Evolutionary conservation across 1,140 invertebrate species (phyloP).

Genomic region (Cydia pomonella): DNA sequence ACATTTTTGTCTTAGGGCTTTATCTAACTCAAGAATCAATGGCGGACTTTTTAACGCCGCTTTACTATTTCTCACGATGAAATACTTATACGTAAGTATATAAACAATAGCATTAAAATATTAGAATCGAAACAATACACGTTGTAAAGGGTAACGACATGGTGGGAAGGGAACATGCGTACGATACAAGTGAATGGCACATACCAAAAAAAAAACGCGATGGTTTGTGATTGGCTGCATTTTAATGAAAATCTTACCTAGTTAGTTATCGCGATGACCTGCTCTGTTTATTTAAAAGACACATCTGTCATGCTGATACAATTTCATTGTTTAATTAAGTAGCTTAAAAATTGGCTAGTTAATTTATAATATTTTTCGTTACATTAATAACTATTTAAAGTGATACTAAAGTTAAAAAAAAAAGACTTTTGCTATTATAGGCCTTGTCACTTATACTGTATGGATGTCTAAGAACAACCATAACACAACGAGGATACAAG

Average conservation of each 20-base stretch:
- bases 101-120: slow-evolving; percentile 22
- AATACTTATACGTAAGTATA: background rate
- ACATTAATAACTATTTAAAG: too few species aligned
- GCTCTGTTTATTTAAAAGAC: background rate
- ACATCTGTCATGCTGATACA: background rate
- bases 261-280: background rate
- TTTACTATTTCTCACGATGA: slow-evolving; percentile 20
- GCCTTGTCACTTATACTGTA: background rate
- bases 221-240: background rate
- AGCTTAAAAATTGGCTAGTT: background rate
- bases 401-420: background rate
- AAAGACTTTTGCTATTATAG: background rate
- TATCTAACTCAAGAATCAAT: slow-evolving; percentile 2
- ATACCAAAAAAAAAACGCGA: background rate
- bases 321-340: background rate
- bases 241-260: background rate
- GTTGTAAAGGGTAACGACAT: slow-evolving; percentile 11
- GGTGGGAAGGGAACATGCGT: slow-evolving; percentile 20
- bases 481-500: background rate
- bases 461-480: background rate
- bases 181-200: slow-evolving; percentile 2
- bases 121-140: slow-evolving; percentile 26
- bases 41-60: background rate
- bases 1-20: background rate
- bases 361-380: background rate